Base-by-base conservation (phyloP, 2,113 vertebrate genomes). In the Oceanodroma tethys region DNA sequence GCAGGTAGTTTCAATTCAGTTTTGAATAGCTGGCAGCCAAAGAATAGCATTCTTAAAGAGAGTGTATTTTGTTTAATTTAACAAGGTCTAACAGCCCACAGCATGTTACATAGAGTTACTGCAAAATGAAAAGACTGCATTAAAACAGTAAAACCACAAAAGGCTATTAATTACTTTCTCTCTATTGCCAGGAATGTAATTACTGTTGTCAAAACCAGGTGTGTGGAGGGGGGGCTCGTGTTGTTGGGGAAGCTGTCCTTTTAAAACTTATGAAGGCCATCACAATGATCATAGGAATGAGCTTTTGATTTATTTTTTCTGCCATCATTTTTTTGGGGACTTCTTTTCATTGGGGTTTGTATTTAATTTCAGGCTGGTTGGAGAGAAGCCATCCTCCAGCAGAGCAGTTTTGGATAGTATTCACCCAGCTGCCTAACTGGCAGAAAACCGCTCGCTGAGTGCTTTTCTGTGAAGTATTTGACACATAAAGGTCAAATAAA, bases 21-120 rank as follows among this genome's bases (percentile, higher is more conserved):
- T 94, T 88, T 95, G 91, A 97, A 95, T 96, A 97, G 95, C 95
- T 97, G 92, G 94, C 96, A 97, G 91, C 90, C 82, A 86, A 91
- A 97, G 94, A 97, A 97, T 94, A 95, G 81, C 91, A 93, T 94
- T 89, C 89, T 91, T 96, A 81, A 97, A 97, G 92, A 80, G 95
- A 93, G 58, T 76, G 86, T 89, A 93, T 96, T 97, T 96, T 96
- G 94, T 90, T 97, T 98, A 97, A 97, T 96, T 96, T 97, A 97
- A 97, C 96, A 95, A 94, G 94, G 95, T 93, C 94, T 94, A 97
- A 94, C 92, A 96, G 97, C 94, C 94, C 93, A 89, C 95, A 97
- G 94, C 95, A 36, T 95, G 94, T 90, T 95, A 87, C 88, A 62
- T 7, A 93, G 93, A 91, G 84, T 95, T 96, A 72, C 90, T 59